Conservation (phyloP, 2,797 vertebrate species). For the Delichon dasypus region DNA sequence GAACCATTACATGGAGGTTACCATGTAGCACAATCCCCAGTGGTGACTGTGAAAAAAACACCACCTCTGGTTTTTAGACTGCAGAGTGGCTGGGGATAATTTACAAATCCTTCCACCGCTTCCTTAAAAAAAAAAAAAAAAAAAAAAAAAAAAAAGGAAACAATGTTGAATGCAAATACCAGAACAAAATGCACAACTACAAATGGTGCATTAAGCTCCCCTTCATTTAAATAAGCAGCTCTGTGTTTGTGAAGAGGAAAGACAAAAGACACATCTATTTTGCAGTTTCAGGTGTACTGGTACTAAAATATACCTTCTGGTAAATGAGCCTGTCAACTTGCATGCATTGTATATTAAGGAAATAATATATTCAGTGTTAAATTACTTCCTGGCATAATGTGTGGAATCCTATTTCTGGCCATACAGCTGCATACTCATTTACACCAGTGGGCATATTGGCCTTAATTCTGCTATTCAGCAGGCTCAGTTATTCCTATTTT, state of each 20-base stretch:
- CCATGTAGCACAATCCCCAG: constrained; percentile 22
- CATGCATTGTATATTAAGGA: constrained; percentile 13
- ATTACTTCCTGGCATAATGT: constrained; percentile 21
- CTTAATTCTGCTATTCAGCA: constrained; percentile 15
- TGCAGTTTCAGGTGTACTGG: not conserved
- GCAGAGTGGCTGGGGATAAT: constrained; percentile 12
- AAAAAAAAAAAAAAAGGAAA: constrained; percentile 15
- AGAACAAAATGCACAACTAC: constrained; percentile 18
- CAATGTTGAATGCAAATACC: constrained; percentile 29
- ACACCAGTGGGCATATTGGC: constrained; percentile 1
- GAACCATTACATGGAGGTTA: constrained; percentile 36
- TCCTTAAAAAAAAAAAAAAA: constrained; percentile 33
- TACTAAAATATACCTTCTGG: constrained; percentile 43
- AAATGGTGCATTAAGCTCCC: constrained; percentile 10
- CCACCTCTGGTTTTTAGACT: not conserved
- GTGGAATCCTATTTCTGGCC: constrained; percentile 3
- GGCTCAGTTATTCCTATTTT: constrained; percentile 6
- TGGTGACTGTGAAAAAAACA: not conserved
- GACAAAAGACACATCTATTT: constrained; percentile 23
- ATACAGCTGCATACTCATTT: constrained; percentile 17
- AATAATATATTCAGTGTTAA: constrained; percentile 51
- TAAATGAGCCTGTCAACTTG: constrained; percentile 37
- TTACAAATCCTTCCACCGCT: constrained; percentile 35
- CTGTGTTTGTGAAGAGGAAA: constrained; percentile 16
- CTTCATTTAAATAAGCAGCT: constrained; percentile 49